Base-by-base conservation (phyloP, 2,113 vertebrate genomes). In the Merops nubicus region DNA sequence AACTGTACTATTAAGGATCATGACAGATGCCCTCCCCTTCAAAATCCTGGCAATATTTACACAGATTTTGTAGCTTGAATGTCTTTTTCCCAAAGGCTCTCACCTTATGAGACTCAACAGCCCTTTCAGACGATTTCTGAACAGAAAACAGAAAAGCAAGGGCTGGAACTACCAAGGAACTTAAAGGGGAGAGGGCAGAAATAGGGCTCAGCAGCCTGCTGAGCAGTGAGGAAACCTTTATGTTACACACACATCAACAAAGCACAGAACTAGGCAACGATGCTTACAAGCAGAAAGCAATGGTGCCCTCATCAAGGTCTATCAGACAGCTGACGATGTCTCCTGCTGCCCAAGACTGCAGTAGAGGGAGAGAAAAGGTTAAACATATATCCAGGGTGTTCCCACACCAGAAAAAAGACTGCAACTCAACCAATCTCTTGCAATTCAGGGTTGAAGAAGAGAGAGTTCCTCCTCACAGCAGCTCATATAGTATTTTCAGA, bases 291-390 rank as follows among this genome's bases (percentile, higher is more conserved):
- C 99, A 99, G 98, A 99, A 99, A 8, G 98, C 98, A 95, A 99
- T 99, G 88, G 98, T 99, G 65, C 99, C 99, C 72, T 99, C 98
- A 31, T 99, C 99, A 89, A 99, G 98, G 98, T 99, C 99, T 40
- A 99, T 99, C 95, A 99, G 97, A 96, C 99, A 99, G 98, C 99
- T 99, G 89, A 99, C 99, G 6, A 99, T 99, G 98, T 99, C 99
- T 86, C 99, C 99, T 6, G 99, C 99, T 16, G 99, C 99, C 99
- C 99, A 99, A 0, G 99, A 99, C 99, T 99, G 97, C 82, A 77
- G 13, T 64, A 80, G 80, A 96, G 87, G 82, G 67, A 89, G 28
- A 87, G 56, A 75, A 84, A 50, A 85, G 31, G 54, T 95, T 86
- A 90, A 68, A 68, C 38, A 36, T 28, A 59, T 51, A 92, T 50